A percentile compares a stretch with the other conserved stretches of the same genome.
These are phyloP conservation scores for Xestia ashworthii DNA, from an alignment of 2,888 invertebrate genomes.

Conservation along the genomic window DNA sequence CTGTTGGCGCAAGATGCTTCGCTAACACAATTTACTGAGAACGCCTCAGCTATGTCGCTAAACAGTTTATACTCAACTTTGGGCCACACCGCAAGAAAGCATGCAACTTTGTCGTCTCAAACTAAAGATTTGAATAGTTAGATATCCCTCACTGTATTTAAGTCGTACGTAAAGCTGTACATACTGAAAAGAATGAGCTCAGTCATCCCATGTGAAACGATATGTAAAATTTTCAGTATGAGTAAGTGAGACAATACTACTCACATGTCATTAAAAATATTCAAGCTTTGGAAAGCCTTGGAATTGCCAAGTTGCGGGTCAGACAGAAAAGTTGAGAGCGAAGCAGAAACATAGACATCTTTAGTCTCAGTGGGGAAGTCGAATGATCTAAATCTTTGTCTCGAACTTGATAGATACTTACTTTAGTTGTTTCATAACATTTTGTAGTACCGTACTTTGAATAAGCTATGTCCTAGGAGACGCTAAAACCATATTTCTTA, in stretches of 20 bases:
- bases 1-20: conserved; percentile 68
- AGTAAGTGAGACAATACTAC: neutral
- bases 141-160: neutral
- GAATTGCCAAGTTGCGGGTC: neutral
- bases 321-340: neutral
- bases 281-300: neutral
- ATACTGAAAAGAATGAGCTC: neutral
- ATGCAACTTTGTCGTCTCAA: conserved; percentile 59
- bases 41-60: conserved; percentile 74
- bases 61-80: conserved; percentile 77
- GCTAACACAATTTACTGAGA: conserved; percentile 78
- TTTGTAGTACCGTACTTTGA: conserved; percentile 52
- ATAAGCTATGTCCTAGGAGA: conserved; percentile 56
- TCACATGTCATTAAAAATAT: neutral
- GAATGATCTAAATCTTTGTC: conserved; percentile 9
- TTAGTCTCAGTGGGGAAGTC: neutral
- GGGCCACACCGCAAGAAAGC: conserved; percentile 63
- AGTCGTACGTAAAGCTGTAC: neutral
- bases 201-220: neutral
- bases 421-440: conserved; percentile 52
- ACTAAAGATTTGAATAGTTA: conserved; percentile 1
- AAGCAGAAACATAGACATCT: neutral
- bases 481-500: conserved; percentile 54
- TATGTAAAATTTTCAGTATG: neutral
- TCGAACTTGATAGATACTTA: conserved; percentile 62